Evolutionary conservation across 1,140 invertebrate genomes (phyloP).

Genomic region (Apis dorsata): DNA sequence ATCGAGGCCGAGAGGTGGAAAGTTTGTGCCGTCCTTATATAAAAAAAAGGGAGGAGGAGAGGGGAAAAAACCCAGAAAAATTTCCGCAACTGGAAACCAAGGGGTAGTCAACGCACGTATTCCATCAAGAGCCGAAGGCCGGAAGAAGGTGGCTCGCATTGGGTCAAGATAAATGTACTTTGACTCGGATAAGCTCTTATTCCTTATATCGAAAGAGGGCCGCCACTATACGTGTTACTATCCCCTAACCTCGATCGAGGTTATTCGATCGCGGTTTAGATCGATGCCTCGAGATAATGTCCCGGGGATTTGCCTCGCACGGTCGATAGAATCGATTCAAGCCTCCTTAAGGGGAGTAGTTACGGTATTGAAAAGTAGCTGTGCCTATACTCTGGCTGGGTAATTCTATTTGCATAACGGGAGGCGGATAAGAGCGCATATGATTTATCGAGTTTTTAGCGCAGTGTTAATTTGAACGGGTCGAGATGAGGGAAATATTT

Average conservation of each 20-base stretch:
- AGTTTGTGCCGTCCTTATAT: constrained; percentile 43
- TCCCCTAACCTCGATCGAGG: constrained; percentile 53
- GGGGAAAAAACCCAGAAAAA: no score
- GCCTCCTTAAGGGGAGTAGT: constrained; percentile 25
- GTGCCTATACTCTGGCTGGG: neutral
- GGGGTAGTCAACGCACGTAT: constrained; percentile 65
- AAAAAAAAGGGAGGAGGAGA: constrained; percentile 14
- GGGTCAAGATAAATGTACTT: constrained; percentile 64
- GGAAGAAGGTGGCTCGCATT: constrained; percentile 46
- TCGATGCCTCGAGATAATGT: constrained; percentile 55
- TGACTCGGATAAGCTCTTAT: constrained; percentile 59
- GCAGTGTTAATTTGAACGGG: no score
- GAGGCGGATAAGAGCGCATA: neutral
- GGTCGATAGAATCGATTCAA: constrained; percentile 39
- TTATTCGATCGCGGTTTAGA: constrained; percentile 59
- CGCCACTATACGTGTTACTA: constrained; percentile 41
- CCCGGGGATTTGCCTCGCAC: constrained; percentile 18
- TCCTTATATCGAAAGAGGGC: constrained; percentile 38
- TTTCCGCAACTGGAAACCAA: neutral
- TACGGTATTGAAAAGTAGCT: constrained; percentile 31
- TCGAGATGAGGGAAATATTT: no score
- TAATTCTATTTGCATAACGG: constrained; percentile 45
- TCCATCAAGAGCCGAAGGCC: constrained; percentile 61
- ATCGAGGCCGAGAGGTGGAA: constrained; percentile 23
- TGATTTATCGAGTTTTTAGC: neutral